Conservation (phyloP, 2,797 vertebrate species). For the Onychomys leucogaster region DNA sequence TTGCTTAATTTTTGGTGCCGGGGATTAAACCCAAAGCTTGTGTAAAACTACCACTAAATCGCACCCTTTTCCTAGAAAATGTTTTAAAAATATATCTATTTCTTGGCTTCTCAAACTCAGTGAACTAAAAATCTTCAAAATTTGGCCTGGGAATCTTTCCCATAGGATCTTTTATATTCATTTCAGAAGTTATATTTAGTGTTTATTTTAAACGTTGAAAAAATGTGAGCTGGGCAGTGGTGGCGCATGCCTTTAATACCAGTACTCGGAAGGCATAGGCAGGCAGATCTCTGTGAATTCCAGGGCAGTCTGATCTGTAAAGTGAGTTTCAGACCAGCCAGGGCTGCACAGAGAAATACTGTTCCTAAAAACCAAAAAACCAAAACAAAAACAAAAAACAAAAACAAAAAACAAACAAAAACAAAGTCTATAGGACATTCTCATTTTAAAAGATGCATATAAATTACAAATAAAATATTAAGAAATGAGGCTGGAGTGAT, state of each 20-base stretch:
- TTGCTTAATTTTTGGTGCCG: background rate
- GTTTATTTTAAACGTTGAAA: background rate
- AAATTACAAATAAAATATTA: slow-evolving; percentile 1
- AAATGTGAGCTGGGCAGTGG: background rate
- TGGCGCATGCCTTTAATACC: background rate
- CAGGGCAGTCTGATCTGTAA: background rate
- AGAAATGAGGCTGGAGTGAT: background rate
- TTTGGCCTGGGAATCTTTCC: background rate
- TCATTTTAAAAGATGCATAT: background rate
- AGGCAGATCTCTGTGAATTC: background rate
- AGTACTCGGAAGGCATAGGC: background rate
- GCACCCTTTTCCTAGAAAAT: background rate
- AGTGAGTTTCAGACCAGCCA: background rate
- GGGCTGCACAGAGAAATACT: background rate
- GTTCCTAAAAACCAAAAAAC: background rate
- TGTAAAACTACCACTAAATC: background rate
- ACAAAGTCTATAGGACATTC: background rate
- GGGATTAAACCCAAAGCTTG: background rate
- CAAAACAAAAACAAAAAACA: background rate
- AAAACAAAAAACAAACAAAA: background rate
- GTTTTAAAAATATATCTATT: background rate
- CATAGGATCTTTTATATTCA: background rate
- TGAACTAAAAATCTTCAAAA: slow-evolving; percentile 11
- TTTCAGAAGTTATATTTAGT: background rate
- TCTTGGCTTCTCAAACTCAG: background rate